These are phyloP conservation scores for Uria lomvia DNA, from an alignment of 2,113 vertebrate genomes.

Conservation along the genomic window DNA sequence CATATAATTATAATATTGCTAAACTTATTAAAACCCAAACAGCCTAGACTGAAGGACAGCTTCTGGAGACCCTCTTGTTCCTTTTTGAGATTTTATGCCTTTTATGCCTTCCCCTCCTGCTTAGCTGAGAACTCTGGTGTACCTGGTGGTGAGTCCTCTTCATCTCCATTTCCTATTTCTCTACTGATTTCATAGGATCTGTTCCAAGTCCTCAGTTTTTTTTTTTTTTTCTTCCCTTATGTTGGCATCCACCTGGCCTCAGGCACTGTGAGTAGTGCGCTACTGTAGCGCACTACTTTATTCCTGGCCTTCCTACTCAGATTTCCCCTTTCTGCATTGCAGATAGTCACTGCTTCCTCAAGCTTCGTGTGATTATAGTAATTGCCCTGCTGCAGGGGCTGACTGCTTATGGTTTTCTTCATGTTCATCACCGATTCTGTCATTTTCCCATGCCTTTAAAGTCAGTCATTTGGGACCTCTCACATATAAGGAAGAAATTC, in stretches of 20 bases:
- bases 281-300: background rate
- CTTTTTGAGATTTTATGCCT: background rate
- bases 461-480: background rate
- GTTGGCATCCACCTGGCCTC: background rate
- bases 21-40: background rate
- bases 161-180: background rate
- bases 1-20: background rate
- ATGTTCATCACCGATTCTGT: background rate
- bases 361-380: background rate
- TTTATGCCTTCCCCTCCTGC: background rate
- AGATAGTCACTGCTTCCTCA: background rate
- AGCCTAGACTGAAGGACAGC: background rate
- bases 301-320: background rate
- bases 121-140: background rate
- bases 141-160: background rate
- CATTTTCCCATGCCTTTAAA: background rate
- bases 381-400: background rate
- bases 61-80: background rate
- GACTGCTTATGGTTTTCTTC: background rate
- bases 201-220: background rate
- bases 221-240: background rate
- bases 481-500: background rate
- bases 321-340: background rate
- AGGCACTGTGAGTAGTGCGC: background rate
- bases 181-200: background rate